Evolutionary conservation across 2,113 vertebrate genomes (phyloP).

Genomic region (Phainopepla nitens): DNA sequence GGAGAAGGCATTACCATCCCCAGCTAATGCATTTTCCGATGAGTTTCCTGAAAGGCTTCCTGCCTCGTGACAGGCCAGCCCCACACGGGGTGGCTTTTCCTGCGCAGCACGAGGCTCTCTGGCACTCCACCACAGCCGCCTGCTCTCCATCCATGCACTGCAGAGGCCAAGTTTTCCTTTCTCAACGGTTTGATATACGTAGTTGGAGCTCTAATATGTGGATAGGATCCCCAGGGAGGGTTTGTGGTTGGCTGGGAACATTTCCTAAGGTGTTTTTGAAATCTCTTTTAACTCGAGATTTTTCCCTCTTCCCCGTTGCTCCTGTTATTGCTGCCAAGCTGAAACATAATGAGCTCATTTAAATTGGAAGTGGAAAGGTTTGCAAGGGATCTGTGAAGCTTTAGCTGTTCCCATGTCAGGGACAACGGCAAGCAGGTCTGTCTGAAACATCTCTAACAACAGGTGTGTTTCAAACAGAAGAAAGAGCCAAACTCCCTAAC

Average conservation of each 20-base stretch:
- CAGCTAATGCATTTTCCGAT: neutral
- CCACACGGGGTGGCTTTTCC: neutral
- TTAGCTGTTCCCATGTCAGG: neutral
- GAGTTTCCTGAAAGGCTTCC: slow-evolving; percentile 20
- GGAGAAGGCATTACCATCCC: neutral
- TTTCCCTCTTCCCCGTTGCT: neutral
- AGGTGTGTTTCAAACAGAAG: neutral
- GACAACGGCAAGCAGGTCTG: neutral
- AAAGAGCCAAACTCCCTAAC: neutral
- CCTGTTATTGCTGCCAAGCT: neutral
- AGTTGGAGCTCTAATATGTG: neutral
- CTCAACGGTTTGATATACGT: neutral
- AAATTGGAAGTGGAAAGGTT: neutral
- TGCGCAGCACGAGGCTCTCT: neutral
- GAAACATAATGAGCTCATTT: slow-evolving; percentile 18
- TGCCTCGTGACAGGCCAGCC: neutral
- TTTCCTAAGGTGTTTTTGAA: slow-evolving; percentile 51
- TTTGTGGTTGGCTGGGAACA: slow-evolving; percentile 22
- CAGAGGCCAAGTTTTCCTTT: neutral
- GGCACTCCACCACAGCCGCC: neutral
- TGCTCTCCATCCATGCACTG: neutral
- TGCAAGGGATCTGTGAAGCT: neutral
- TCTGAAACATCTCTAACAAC: neutral
- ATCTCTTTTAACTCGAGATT: neutral
- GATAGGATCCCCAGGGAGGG: neutral